Evolutionary conservation across 2,113 vertebrate species (phyloP).

Genomic region (Pangasianodon gigas): DNA sequence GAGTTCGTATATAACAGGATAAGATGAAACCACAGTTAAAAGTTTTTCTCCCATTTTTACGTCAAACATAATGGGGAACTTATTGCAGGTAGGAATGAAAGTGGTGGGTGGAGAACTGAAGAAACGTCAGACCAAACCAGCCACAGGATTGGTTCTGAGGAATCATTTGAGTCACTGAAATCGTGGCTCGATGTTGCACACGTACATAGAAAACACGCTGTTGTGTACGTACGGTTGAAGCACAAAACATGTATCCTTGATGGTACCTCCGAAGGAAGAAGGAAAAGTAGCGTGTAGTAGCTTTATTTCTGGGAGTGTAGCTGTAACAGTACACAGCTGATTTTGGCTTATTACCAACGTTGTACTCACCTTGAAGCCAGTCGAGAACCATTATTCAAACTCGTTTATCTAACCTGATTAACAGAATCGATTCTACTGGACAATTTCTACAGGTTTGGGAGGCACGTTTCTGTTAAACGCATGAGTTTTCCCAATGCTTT

Average conservation of each 20-base stretch:
- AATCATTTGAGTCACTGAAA: not conserved
- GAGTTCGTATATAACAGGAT: no score
- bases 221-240: not conserved
- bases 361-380: not conserved
- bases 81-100: no score
- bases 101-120: no score
- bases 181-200: not conserved
- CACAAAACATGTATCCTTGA: not conserved
- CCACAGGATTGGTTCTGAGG: no score
- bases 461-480: not conserved
- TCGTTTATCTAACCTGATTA: not conserved
- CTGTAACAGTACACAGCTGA: not conserved
- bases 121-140: no score
- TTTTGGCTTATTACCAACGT: not conserved
- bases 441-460: not conserved
- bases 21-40: no score
- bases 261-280: not conserved
- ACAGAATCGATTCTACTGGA: not conserved
- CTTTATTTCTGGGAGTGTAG: not conserved
- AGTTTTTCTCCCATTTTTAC: no score
- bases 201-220: no score
- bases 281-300: no score
- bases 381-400: not conserved
- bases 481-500: not conserved
- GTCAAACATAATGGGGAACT: no score